A percentile compares a stretch with the other conserved stretches of the same genome.
phyloP scores from a whole-genome alignment of 2,797 vertebrate genomes.

The Pseudotriccus pelzelni region DNA sequence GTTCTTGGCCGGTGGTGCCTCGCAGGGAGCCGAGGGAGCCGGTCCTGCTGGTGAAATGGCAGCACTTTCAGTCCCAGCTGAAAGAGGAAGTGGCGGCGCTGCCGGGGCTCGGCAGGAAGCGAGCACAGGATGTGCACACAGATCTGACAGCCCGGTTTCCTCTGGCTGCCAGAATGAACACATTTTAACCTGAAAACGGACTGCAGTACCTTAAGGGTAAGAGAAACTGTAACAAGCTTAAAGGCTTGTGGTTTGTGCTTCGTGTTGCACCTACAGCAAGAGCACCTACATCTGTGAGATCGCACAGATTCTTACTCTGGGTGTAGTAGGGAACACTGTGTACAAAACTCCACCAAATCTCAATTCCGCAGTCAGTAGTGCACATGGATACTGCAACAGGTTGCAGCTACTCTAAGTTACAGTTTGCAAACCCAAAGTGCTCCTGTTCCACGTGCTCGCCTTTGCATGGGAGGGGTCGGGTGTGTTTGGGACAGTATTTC shows the following conservation, averaged over 20 bases:
- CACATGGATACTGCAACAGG: neutral
- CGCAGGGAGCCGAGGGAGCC: neutral
- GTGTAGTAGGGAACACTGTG: neutral
- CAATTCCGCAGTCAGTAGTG: neutral
- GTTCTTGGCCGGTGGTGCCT: neutral
- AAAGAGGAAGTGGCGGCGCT: conserved; percentile 34
- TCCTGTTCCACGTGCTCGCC: neutral
- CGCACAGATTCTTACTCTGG: neutral
- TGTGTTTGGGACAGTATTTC: neutral
- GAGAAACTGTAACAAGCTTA: neutral
- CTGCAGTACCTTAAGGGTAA: neutral
- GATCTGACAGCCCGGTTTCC: conserved; percentile 14
- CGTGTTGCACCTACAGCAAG: rapidly evolving
- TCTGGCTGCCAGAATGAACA: neutral
- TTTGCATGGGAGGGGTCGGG: neutral
- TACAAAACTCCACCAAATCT: neutral
- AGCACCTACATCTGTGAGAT: neutral
- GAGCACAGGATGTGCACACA: neutral
- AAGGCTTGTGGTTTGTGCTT: neutral
- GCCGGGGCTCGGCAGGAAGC: neutral
- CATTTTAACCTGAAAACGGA: neutral
- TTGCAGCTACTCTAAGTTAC: neutral
- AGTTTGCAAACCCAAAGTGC: neutral
- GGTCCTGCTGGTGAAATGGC: neutral
- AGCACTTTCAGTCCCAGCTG: neutral